Conservation (phyloP, 2,888 invertebrate genomes). For the Griposia aprilina region DNA sequence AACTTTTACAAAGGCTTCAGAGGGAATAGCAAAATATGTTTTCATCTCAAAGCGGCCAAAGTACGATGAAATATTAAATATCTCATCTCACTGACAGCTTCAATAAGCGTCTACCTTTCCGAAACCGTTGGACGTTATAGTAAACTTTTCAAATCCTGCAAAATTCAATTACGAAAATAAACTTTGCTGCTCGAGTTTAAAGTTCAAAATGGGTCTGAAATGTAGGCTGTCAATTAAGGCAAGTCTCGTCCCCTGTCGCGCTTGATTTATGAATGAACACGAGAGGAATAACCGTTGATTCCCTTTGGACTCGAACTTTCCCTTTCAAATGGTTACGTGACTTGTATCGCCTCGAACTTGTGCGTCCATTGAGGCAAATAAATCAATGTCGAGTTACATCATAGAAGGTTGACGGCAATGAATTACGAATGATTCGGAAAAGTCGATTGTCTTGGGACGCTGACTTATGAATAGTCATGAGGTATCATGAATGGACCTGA, state of each 20-base stretch:
- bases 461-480: conserved; percentile 74
- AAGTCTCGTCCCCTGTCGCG: conserved; percentile 63
- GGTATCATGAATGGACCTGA: conserved; percentile 69
- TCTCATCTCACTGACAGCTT: conserved; percentile 57
- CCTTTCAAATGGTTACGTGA: conserved; percentile 75
- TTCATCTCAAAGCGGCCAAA: conserved; percentile 39
- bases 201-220: conserved; percentile 52
- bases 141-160: conserved; percentile 47
- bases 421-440: conserved; percentile 65
- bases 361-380: conserved; percentile 66
- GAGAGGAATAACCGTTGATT: conserved; percentile 71
- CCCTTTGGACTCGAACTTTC: conserved; percentile 76
- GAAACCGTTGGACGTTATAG: conserved; percentile 41
- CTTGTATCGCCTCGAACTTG: conserved; percentile 64
- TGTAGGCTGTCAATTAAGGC: conserved; percentile 61
- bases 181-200: conserved; percentile 56
- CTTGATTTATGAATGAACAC: conserved; percentile 77
- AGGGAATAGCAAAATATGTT: conserved; percentile 53
- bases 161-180: conserved; percentile 34
- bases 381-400: conserved; percentile 65
- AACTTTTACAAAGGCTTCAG: conserved; percentile 51
- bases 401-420: conserved; percentile 65
- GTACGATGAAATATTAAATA: conserved; percentile 61
- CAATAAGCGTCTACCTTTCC: conserved; percentile 53
- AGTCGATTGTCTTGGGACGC: conserved; percentile 66